Evolutionary conservation across 2,888 invertebrate species (phyloP).

Genomic region (Brachynemurus nebulosus): DNA sequence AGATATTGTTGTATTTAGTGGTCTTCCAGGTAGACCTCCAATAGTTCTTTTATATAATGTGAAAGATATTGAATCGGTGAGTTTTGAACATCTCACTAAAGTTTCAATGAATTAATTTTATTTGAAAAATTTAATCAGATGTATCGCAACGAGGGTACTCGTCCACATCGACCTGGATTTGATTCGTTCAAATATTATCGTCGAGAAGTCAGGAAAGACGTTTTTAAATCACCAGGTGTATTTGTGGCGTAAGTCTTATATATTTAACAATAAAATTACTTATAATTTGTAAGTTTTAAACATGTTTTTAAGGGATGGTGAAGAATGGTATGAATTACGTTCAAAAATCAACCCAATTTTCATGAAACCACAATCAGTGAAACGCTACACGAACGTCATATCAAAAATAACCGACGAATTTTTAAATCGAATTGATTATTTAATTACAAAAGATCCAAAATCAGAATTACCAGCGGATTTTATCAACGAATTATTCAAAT

Average conservation of each 20-base stretch:
- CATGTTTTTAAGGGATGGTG: constrained; percentile 31
- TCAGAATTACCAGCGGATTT: constrained; percentile 31
- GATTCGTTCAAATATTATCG: constrained; percentile 30
- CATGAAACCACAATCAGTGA: constrained; percentile 33
- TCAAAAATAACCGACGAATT: constrained; percentile 24
- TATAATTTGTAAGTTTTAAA: too few species aligned
- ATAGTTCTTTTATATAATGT: constrained; percentile 35
- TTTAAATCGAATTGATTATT: constrained; percentile 18
- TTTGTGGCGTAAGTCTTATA: neutral
- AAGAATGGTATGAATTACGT: constrained; percentile 39
- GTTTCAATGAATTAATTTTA: too few species aligned
- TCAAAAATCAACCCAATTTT: constrained; percentile 37
- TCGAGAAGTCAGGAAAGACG: constrained; percentile 26
- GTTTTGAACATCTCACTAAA: too few species aligned
- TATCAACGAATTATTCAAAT: constrained; percentile 40
- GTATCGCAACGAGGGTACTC: constrained; percentile 33
- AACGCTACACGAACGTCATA: constrained; percentile 24
- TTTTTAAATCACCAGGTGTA: constrained; percentile 26
- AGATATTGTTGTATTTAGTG: constrained; percentile 31
- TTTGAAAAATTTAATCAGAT: too few species aligned
- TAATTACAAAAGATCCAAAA: constrained; percentile 15
- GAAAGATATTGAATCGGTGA: constrained; percentile 32
- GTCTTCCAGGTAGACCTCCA: constrained; percentile 26
- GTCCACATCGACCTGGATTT: constrained; percentile 30
- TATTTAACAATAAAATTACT: too few species aligned